A percentile compares a stretch with the other conserved stretches of the same genome.
These are phyloP conservation scores for Gymnarchus niloticus DNA, from an alignment of 2,113 vertebrate species.

Conservation along the genomic window DNA sequence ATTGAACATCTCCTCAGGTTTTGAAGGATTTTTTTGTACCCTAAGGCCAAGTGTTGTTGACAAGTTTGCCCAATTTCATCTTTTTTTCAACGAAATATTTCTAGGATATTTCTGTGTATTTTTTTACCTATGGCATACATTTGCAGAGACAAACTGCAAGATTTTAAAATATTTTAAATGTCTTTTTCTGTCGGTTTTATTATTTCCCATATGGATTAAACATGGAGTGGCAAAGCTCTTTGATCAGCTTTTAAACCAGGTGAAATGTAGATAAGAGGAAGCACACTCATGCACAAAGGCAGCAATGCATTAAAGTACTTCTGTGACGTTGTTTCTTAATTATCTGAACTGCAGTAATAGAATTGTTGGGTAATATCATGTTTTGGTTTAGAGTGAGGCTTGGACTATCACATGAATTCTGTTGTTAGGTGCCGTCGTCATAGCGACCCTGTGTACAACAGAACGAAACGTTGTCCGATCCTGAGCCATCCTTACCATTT, in stretches of 20 bases:
- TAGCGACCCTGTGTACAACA: no score
- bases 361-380: background rate
- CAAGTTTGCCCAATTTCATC: constrained; percentile 1
- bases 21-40: background rate
- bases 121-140: background rate
- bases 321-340: background rate
- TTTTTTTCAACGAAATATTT: background rate
- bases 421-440: no score
- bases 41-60: background rate
- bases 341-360: background rate
- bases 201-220: background rate
- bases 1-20: background rate
- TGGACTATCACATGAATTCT: background rate
- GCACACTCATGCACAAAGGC: background rate
- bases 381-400: background rate
- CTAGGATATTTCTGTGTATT: constrained; percentile 3
- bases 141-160: background rate
- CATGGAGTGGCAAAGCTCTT: background rate
- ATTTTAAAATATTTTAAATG: background rate
- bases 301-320: background rate
- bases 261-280: background rate
- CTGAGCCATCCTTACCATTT: no score
- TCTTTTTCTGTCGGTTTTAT: background rate
- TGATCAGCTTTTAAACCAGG: background rate
- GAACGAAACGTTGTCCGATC: no score